Percentiles rank a stretch among this genome's conserved stretches.
phyloP scores from a whole-genome alignment of 1,140 invertebrate species.

The Eubasilissa regina region DNA sequence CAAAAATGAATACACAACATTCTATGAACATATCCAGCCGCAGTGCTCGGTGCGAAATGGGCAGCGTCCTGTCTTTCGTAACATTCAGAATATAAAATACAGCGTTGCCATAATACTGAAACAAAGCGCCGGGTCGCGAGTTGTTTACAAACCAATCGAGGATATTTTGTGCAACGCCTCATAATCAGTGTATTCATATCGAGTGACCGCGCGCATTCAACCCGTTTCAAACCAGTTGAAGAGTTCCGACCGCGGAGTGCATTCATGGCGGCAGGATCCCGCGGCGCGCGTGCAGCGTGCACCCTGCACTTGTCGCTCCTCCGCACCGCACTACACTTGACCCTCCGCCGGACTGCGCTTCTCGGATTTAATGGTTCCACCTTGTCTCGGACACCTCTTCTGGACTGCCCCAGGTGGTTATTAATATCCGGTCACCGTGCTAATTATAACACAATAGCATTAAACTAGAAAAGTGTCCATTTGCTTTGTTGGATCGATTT shows the following conservation, averaged over 20 bases:
- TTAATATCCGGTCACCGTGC: too few species aligned
- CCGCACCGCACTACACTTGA: background rate
- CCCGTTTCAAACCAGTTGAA: slow-evolving; percentile 39
- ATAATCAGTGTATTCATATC: slow-evolving; percentile 42
- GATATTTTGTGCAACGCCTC: slow-evolving; percentile 31
- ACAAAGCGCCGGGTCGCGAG: slow-evolving; percentile 9
- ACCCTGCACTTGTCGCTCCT: background rate
- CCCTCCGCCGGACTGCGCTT: too few species aligned
- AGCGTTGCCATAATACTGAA: slow-evolving; percentile 25
- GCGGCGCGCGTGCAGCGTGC: slow-evolving; percentile 13
- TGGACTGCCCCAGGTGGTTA: too few species aligned
- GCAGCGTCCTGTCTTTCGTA: background rate
- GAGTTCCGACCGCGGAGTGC: slow-evolving; percentile 39
- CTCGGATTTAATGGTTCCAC: too few species aligned
- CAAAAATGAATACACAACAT: background rate
- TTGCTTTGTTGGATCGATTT: too few species aligned
- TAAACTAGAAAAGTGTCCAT: too few species aligned
- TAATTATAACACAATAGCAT: too few species aligned
- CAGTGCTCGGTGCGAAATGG: too few species aligned
- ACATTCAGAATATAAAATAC: background rate
- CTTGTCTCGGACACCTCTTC: slow-evolving; percentile 12
- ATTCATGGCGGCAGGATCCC: slow-evolving; percentile 27
- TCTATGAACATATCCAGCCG: background rate
- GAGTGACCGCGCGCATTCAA: slow-evolving; percentile 43
- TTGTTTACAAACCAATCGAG: slow-evolving; percentile 32